Conservation (phyloP, 2,113 vertebrate species). For the Lepus americanus region DNA sequence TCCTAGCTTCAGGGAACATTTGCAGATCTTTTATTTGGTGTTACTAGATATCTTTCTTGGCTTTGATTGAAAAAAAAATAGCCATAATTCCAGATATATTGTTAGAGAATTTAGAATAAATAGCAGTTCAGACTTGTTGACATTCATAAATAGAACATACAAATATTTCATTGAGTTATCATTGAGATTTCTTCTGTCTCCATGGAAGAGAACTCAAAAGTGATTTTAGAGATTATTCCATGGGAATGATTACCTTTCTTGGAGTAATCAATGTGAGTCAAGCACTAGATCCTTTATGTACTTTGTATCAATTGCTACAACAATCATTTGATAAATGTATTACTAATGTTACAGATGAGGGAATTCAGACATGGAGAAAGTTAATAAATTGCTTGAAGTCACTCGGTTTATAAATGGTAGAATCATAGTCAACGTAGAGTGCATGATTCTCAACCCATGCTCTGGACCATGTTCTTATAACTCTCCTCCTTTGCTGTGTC, state of each 20-base stretch:
- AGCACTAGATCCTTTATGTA: not conserved
- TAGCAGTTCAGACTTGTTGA: constrained; percentile 21
- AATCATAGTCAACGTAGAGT: not conserved
- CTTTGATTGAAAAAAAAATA: not conserved
- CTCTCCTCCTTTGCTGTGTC: not conserved
- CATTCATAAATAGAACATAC: constrained; percentile 27
- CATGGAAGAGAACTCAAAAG: not conserved
- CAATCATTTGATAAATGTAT: constrained; percentile 31
- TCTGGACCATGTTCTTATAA: not conserved
- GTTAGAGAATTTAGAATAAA: constrained; percentile 36
- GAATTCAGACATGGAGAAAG: not conserved
- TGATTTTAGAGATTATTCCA: not conserved
- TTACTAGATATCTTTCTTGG: not conserved
- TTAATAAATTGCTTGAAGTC: constrained; percentile 7
- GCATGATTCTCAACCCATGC: not conserved
- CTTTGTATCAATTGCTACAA: not conserved
- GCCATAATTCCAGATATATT: not conserved
- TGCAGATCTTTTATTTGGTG: not conserved
- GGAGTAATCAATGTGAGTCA: not conserved
- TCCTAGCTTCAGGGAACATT: not conserved
- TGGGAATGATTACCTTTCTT: not conserved
- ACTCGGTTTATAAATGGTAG: not conserved
- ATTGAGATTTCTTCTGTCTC: not conserved
- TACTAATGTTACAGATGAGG: constrained; percentile 37
- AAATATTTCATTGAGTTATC: constrained; percentile 42